phyloP scores from a whole-genome alignment of 2,797 vertebrate genomes.

The Diplodus sargus region DNA sequence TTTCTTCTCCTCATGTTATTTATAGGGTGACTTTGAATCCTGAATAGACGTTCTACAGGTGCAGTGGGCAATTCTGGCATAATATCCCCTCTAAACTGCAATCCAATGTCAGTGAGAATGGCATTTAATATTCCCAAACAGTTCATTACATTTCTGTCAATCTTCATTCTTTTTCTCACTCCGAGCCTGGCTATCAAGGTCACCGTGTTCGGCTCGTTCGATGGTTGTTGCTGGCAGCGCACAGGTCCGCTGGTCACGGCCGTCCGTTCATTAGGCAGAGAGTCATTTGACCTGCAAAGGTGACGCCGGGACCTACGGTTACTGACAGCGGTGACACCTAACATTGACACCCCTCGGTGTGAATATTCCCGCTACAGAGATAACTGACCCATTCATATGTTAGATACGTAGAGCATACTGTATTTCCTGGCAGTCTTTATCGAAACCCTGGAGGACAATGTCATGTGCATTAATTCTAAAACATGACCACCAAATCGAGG shows the following conservation, averaged over 20 bases:
- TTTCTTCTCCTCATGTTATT: conserved; percentile 41
- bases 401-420: neutral
- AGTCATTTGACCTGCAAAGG: conserved; percentile 13
- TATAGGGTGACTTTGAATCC: conserved; percentile 62
- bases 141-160: conserved; percentile 79
- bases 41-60: conserved; percentile 45
- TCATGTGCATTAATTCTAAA: neutral
- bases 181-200: conserved; percentile 68
- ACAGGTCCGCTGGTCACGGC: conserved; percentile 36
- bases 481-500: neutral
- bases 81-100: conserved; percentile 65
- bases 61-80: conserved; percentile 64
- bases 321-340: neutral
- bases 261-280: neutral
- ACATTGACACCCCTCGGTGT: neutral
- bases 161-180: conserved; percentile 71
- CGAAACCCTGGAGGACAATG: conserved; percentile 9
- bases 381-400: conserved; percentile 6
- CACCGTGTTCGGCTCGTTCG: conserved; percentile 43
- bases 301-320: neutral
- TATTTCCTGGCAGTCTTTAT: conserved; percentile 21
- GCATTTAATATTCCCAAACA: conserved; percentile 75
- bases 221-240: conserved; percentile 25
- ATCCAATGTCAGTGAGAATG: conserved; percentile 70
- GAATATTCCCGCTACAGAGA: conserved; percentile 15